A percentile compares a stretch with the other conserved stretches of the same genome.
phyloP scores from a whole-genome alignment of 2,888 invertebrate species.

The Aproaerema taeniolella region DNA sequence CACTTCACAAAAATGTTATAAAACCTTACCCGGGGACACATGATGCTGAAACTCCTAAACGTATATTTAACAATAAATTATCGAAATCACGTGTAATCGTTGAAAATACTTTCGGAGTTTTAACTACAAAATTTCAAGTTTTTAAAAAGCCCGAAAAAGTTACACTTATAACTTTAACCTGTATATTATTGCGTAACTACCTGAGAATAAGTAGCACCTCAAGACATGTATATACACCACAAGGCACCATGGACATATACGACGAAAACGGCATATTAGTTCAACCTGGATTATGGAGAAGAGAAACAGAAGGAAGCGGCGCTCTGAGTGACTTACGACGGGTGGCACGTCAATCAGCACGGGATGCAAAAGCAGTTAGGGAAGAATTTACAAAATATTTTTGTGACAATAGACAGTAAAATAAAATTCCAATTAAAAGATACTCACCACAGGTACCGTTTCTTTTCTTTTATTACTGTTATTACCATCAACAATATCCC shows the following conservation, averaged over 20 bases:
- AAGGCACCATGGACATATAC: slow-evolving; percentile 21
- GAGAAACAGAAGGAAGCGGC: slow-evolving; percentile 7
- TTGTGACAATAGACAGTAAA: too few relatives aligned
- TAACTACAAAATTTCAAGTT: slow-evolving; percentile 9
- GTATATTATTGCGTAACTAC: slow-evolving; percentile 11
- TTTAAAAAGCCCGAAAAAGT: slow-evolving; percentile 13
- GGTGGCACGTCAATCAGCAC: too few relatives aligned
- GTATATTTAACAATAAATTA: not conserved
- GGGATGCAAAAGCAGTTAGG: too few relatives aligned
- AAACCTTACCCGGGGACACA: slow-evolving; percentile 15
- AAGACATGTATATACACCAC: too few relatives aligned
- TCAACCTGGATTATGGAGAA: not conserved
- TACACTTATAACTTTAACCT: too few relatives aligned
- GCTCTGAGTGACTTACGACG: too few relatives aligned
- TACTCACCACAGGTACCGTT: too few relatives aligned
- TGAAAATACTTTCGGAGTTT: slow-evolving; percentile 16
- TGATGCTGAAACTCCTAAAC: slow-evolving; percentile 1
- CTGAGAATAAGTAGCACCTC: not conserved
- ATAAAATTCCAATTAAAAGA: too few relatives aligned
- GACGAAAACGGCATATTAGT: not conserved
- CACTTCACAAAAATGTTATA: slow-evolving; percentile 16
- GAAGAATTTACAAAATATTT: too few relatives aligned
- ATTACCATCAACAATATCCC: too few relatives aligned
- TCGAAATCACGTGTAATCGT: slow-evolving; percentile 13
- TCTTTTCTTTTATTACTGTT: too few relatives aligned